phyloP scores from a whole-genome alignment of 2,797 vertebrate species.

The Sebastes oblongus region DNA sequence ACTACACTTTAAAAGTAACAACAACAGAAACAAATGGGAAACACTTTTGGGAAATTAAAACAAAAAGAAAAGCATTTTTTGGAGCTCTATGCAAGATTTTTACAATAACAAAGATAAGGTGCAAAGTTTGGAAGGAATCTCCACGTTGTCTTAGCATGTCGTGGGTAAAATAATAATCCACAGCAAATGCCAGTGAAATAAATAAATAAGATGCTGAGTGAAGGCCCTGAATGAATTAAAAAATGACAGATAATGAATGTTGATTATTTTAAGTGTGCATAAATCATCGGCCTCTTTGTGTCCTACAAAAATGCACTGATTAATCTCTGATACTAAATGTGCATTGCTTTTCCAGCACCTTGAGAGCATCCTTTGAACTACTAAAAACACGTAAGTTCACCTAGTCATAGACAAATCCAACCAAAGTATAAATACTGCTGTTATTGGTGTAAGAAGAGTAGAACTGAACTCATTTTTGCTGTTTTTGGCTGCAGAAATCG shows the following conservation, averaged over 20 bases:
- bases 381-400: conserved; percentile 90
- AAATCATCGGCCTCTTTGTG: not conserved
- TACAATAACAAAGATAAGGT: not conserved
- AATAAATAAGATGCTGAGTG: too few relatives aligned
- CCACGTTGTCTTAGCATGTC: not conserved
- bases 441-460: not conserved
- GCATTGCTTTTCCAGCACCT: conserved; percentile 79
- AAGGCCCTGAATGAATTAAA: not conserved
- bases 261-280: not conserved
- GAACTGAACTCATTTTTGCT: not conserved
- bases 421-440: not conserved
- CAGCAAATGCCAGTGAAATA: not conserved
- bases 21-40: not conserved
- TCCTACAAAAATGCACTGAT: not conserved
- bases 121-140: not conserved
- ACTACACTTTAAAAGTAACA: not conserved
- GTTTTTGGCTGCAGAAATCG: conserved; percentile 84
- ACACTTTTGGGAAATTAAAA: not conserved
- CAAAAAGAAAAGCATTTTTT: not conserved
- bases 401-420: not conserved
- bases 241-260: not conserved
- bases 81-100: not conserved
- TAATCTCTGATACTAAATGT: not conserved
- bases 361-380: conserved; percentile 89
- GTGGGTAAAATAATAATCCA: not conserved